Percentiles rank a stretch among this genome's conserved stretches.
Evolutionary conservation across 1,140 invertebrate species (phyloP).

Genomic region (Penaeus vannamei): DNA sequence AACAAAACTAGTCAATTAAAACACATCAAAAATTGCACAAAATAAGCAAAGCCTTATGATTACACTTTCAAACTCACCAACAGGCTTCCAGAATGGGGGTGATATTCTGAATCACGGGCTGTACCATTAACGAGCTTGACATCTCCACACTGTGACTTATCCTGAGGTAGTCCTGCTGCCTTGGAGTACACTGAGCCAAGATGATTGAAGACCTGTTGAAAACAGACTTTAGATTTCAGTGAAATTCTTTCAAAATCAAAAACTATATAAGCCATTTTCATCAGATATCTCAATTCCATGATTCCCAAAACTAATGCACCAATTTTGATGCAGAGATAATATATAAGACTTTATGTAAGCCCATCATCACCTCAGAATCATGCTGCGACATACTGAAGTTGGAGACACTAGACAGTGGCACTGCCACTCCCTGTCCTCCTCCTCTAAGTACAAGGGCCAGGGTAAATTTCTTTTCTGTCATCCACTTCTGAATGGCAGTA

Average conservation of each 20-base stretch:
- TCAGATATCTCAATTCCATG: not conserved
- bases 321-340: not conserved
- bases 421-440: constrained; percentile 46
- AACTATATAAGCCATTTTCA: not conserved
- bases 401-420: constrained; percentile 21
- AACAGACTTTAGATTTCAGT: not conserved
- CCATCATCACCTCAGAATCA: constrained; percentile 37
- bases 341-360: not conserved
- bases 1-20: not conserved
- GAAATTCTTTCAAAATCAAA: not conserved
- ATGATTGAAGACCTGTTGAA: constrained; percentile 23
- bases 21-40: not conserved
- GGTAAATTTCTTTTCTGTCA: constrained; percentile 47
- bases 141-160: constrained; percentile 34
- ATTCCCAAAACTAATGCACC: no score
- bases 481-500: constrained; percentile 35
- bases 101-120: constrained; percentile 13
- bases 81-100: constrained; percentile 44
- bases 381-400: not conserved
- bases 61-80: constrained; percentile 24
- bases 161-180: constrained; percentile 25
- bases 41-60: not conserved
- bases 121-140: constrained; percentile 42
- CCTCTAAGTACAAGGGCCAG: constrained; percentile 43
- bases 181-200: constrained; percentile 37